phyloP scores from a whole-genome alignment of 2,113 vertebrate species.

The Aptenodytes forsteri region DNA sequence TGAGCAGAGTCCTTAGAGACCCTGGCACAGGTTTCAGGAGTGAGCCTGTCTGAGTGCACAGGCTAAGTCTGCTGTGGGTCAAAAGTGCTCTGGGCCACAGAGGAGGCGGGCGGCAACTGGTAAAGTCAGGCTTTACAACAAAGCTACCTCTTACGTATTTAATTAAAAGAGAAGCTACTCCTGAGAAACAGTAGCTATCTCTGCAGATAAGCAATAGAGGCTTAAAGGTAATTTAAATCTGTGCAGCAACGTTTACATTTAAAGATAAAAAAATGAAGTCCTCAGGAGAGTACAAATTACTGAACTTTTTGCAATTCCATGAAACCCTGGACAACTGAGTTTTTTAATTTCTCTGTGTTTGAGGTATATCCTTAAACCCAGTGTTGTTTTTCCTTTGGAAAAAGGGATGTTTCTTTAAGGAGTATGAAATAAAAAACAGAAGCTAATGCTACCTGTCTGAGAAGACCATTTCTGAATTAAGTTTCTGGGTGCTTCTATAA shows the following conservation, averaged over 20 bases:
- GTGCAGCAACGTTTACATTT: neutral
- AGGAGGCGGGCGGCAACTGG: neutral
- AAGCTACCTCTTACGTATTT: rapidly evolving
- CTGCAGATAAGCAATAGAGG: neutral
- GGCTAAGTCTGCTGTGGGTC: rapidly evolving
- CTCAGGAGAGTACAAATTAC: rapidly evolving
- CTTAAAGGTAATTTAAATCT: neutral
- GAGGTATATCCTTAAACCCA: neutral
- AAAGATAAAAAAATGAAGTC: neutral
- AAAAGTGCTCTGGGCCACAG: neutral
- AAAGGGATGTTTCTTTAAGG: neutral
- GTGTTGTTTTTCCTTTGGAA: neutral
- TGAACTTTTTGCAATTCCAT: neutral
- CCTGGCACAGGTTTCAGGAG: rapidly evolving
- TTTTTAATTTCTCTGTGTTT: neutral
- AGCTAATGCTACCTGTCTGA: neutral
- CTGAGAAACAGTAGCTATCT: neutral
- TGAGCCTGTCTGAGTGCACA: rapidly evolving
- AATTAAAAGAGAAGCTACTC: neutral
- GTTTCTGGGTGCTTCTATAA: neutral
- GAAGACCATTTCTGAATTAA: neutral
- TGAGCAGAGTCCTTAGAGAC: rapidly evolving
- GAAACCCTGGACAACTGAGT: neutral
- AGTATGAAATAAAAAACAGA: neutral
- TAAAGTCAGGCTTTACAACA: neutral